Evolutionary conservation across 2,113 vertebrate species (phyloP), one percentile per base, ranked within the genome.

Genomic region (Todiramphus saurophagus): DNA sequence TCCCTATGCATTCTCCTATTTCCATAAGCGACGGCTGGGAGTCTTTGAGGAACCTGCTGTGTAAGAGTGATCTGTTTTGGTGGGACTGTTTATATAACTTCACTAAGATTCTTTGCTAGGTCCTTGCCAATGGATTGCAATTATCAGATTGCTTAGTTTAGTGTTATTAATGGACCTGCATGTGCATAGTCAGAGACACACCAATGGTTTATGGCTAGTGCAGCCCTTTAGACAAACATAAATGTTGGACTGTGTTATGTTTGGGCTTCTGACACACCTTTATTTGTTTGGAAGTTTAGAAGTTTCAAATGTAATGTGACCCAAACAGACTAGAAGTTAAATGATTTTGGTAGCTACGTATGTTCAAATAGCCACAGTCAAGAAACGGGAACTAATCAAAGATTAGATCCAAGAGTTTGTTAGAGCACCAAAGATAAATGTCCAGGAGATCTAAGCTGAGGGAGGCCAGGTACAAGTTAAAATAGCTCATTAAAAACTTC

Each of bases 401-500:
- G 44, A 66, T 94, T 91, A 92, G 83, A 79, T 84, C 53, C 31
- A 76, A 91, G 89, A 90, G 53, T 60, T 86, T 87, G 62, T 89
- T 83, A 70, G 44, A 89, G 27, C 79, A 75, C 11, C 35, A 73
- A 94, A 70, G 44, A 86, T 73, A 95, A 96, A 94, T 78, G 83
- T 43, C 67, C 63, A 62, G 41, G 80, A 91, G 75, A 93, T 90
- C 62, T 90, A 78, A 82, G 75, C 74, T 85, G 75, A 89, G 44
- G 56, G 74, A 94, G 75, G 72, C 91, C 92, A 81, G 70, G 75
- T 96, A 81, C 50, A 91, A 96, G 56, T 96, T 94, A 91, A 92
- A 97, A 96, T 87, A 90, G 51, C 91, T 94, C 89, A 96, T 95
- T 96, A 94, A 91, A 96, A 93, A 53, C 68, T 63, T 86, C 73